A percentile compares a stretch with the other conserved stretches of the same genome.
phyloP scores from a whole-genome alignment of 2,797 vertebrate genomes.

The Mormyrus proboscirostris region DNA sequence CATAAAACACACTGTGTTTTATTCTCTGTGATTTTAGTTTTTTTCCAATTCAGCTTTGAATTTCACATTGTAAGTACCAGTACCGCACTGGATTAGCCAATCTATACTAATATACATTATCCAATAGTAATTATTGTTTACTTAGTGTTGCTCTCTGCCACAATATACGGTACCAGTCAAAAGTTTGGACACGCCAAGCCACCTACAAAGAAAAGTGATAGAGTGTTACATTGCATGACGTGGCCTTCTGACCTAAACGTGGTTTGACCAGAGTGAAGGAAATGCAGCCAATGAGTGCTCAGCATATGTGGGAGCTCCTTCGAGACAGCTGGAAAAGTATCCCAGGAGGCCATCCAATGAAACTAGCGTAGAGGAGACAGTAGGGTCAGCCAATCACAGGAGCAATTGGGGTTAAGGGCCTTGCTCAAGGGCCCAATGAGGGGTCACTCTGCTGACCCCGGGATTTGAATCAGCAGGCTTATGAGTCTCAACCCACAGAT shows the following conservation, averaged over 20 bases:
- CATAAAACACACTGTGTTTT: neutral
- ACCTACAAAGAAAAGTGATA: neutral
- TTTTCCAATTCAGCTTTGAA: neutral
- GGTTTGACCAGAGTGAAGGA: neutral
- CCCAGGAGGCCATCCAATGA: neutral
- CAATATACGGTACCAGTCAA: neutral
- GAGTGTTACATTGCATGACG: neutral
- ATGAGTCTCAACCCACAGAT: too few relatives aligned
- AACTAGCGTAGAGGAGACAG: neutral
- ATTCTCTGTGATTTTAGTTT: neutral
- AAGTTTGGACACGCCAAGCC: neutral
- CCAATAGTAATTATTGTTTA: neutral
- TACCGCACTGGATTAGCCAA: neutral
- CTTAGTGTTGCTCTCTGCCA: neutral
- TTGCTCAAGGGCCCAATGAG: neutral
- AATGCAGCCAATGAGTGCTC: neutral
- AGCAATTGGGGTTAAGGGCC: neutral
- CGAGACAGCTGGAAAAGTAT: neutral
- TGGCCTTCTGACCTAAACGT: neutral
- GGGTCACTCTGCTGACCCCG: too few relatives aligned
- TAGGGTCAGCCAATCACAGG: neutral
- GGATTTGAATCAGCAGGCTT: too few relatives aligned
- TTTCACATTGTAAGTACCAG: neutral
- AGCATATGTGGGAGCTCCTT: neutral
- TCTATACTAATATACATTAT: too few relatives aligned